Evolutionary conservation across 2,113 vertebrate genomes (phyloP), one percentile per base, ranked within the genome.

Genomic region (Rhinolophus ferrumequinum): DNA sequence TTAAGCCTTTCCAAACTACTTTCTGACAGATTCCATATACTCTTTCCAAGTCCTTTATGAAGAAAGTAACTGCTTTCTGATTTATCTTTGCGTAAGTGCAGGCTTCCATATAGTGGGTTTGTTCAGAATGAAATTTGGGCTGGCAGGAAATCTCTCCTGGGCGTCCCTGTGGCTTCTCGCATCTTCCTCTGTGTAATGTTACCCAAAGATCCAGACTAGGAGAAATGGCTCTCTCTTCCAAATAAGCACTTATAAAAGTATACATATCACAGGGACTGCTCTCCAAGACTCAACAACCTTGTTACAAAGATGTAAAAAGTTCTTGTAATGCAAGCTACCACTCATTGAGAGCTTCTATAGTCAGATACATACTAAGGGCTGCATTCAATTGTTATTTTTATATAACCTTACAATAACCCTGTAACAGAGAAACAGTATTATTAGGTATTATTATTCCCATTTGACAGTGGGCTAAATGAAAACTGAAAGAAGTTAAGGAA

Each of bases 401-500:
- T 64, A 66, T 58, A 86, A 94, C 26, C 22, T 95, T 77, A 72
- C 19, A 84, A 50, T 16, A 80, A 76, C 54, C 19, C 54, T 90
- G 19, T 56, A 30, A 44, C 6, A 44, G 41, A 44, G 41, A 44
- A 44, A 44, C 41, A 44, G 41, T 44, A 44, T 44, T 44, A 73
- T 3, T n/a, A 80, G 18, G 13, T 52, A 90, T 47, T 64, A 81
- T 79, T 72, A 76, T 60, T 94, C 41, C 41, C 38, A 76, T 50
- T 44, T 88, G 83, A 81, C 16, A 60, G 77, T 54, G n/a, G 28
- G 94, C 66, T 60, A 88, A 95, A 94, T 14, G 80, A 33, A 94
- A 96, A 94, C 54, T 84, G 47, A 88, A 90, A 73, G 81, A 88
- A 70, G n/a, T 67, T 38, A 56, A 92, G 26, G 47, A 89, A 87